Evolutionary conservation across 2,888 invertebrate genomes (phyloP).

Genomic region (Tetranychus piercei): DNA sequence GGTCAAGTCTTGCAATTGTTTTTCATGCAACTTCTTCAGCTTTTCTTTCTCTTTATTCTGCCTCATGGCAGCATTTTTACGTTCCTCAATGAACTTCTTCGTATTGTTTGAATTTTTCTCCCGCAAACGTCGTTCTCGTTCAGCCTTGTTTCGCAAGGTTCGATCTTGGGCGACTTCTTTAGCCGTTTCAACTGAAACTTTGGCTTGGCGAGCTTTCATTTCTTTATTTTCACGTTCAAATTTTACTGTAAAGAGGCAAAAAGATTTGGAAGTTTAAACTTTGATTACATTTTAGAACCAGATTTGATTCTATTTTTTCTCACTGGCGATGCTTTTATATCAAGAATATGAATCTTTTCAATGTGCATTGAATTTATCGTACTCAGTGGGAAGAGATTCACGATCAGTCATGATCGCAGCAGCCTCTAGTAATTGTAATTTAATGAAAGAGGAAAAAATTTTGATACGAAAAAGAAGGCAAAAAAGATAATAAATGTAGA

Average conservation of each 20-base stretch:
- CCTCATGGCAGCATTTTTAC: constrained; percentile 66
- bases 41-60: constrained; percentile 80
- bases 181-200: constrained; percentile 87
- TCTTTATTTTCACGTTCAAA: constrained; percentile 64
- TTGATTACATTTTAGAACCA: no score
- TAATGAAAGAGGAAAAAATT: no score
- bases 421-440: no score
- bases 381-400: no score
- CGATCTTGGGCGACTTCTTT: constrained; percentile 90
- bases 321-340: no score
- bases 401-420: no score
- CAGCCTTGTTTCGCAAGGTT: constrained; percentile 81
- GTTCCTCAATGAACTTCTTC: constrained; percentile 88
- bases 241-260: not conserved
- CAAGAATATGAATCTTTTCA: no score
- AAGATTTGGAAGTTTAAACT: not conserved
- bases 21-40: constrained; percentile 71
- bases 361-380: no score
- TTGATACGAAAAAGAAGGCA: no score
- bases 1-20: constrained; percentile 44
- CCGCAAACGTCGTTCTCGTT: constrained; percentile 69
- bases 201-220: constrained; percentile 80
- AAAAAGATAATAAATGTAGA: no score
- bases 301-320: no score
- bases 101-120: constrained; percentile 96